Evolutionary conservation across 2,888 invertebrate genomes (phyloP), one percentile per base, ranked within the genome.

Genomic region (Melanargia galathea): DNA sequence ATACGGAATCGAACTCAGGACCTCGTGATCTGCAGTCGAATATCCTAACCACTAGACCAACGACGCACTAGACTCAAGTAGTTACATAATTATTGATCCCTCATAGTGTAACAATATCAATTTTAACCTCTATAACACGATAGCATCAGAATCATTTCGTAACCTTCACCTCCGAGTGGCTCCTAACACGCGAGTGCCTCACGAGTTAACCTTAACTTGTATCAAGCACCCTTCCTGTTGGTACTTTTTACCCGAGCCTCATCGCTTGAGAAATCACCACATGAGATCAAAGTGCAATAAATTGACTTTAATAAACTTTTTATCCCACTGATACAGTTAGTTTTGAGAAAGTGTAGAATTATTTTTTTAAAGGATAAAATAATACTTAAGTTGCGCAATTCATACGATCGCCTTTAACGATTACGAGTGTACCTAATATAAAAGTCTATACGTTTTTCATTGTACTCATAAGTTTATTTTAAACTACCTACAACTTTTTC

Each of bases 161-260:
- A 77, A 75, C 75, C 75, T 73, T 71, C 70, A 67, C 67, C 65
- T 67, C 63, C 65, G 71, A 76, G 72, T 77, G 73, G 69, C 67
- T 71, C 65, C 71, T 68, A 74, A 77, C 84, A 84, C 85, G 85
- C 85, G 75, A 82, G 66, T 62, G 56, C 75, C 77, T 79, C 81
- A 80, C 73, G 74, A 73, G 69, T 75, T 69, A 67, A 71, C 73
- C 71, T 74, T 73, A 26, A 16, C 33, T n/a, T 51, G 43, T 43
- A 73, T 73, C 70, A 68, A 67, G 24, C 43, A 57, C 55, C 43
- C 54, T 62, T 60, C 54, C 46, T 61, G 40, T 59, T 60, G 46
- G 35, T 46, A 40, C 54, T 54, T 60, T 54, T 60, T 55, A 56
- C 56, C 26, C 16, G 11, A 11, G 30, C 30, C 43, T 1, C 56